These are phyloP conservation scores for Bugula neritina DNA, from an alignment of 2,888 invertebrate species.

Conservation along the genomic window DNA sequence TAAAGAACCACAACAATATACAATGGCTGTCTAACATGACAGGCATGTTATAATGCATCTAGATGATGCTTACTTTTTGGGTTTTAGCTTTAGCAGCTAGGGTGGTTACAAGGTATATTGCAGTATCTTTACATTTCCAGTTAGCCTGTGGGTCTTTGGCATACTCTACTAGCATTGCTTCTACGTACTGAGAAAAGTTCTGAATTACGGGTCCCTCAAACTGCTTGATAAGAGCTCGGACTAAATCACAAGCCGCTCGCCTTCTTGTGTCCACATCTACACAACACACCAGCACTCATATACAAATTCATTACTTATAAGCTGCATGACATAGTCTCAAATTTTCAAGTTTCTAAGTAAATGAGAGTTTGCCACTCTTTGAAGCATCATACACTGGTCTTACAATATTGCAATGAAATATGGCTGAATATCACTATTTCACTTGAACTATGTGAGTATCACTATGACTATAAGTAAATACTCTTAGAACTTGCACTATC, in stretches of 20 bases:
- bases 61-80: constrained; percentile 36
- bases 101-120: constrained; percentile 90
- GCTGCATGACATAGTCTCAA: too few relatives aligned
- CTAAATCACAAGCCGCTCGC: constrained; percentile 92
- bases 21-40: too few relatives aligned
- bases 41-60: too few relatives aligned
- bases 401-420: too few relatives aligned
- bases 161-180: constrained; percentile 62
- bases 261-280: constrained; percentile 87
- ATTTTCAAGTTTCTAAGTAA: not conserved
- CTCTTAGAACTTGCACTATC: too few relatives aligned
- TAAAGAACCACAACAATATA: too few relatives aligned
- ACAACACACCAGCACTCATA: not conserved
- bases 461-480: too few relatives aligned
- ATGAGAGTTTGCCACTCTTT: not conserved
- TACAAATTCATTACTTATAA: too few relatives aligned
- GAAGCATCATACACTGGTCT: not conserved
- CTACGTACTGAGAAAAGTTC: constrained; percentile 52
- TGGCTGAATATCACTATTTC: too few relatives aligned
- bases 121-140: constrained; percentile 94
- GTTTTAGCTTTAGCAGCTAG: constrained; percentile 71
- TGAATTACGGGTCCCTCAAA: constrained; percentile 53
- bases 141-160: constrained; percentile 67
- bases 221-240: constrained; percentile 78
- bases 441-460: too few relatives aligned